A percentile compares a stretch with the other conserved stretches of the same genome.
These are phyloP conservation scores for Petrocephalus sullivani DNA, from an alignment of 2,797 vertebrate species.

Conservation along the genomic window DNA sequence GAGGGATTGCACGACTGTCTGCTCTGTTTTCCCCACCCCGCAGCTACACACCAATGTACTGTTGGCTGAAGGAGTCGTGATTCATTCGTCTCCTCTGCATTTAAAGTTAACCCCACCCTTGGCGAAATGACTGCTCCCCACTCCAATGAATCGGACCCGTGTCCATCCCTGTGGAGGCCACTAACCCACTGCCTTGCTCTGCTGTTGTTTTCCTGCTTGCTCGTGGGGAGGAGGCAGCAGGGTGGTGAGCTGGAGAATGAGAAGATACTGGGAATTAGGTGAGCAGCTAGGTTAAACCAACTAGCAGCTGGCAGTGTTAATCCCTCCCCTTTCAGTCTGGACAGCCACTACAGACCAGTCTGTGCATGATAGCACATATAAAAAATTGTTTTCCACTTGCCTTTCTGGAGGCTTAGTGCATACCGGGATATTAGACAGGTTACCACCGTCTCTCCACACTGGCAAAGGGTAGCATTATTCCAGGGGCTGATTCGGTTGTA, in stretches of 20 bases:
- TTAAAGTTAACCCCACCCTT: neutral
- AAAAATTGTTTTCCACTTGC: neutral
- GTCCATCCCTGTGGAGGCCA: neutral
- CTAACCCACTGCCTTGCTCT: neutral
- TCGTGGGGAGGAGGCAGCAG: neutral
- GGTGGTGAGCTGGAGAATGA: neutral
- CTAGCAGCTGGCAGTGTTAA: neutral
- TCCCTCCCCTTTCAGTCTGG: neutral
- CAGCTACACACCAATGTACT: neutral
- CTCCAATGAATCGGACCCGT: neutral
- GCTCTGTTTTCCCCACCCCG: neutral
- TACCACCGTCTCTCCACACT: neutral
- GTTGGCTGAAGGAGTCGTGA: neutral
- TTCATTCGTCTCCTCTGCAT: constrained; percentile 2
- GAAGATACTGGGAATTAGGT: neutral
- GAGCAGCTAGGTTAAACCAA: neutral
- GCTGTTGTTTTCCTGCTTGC: neutral
- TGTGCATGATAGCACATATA: neutral
- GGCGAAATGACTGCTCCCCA: constrained; percentile 23
- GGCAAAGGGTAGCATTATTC: neutral
- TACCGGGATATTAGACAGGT: neutral
- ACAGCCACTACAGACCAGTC: neutral
- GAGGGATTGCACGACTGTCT: neutral
- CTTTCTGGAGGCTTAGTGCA: neutral
- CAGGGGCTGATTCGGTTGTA: neutral